Evolutionary conservation across 2,113 vertebrate genomes (phyloP).

Genomic region (Okapia johnstoni): DNA sequence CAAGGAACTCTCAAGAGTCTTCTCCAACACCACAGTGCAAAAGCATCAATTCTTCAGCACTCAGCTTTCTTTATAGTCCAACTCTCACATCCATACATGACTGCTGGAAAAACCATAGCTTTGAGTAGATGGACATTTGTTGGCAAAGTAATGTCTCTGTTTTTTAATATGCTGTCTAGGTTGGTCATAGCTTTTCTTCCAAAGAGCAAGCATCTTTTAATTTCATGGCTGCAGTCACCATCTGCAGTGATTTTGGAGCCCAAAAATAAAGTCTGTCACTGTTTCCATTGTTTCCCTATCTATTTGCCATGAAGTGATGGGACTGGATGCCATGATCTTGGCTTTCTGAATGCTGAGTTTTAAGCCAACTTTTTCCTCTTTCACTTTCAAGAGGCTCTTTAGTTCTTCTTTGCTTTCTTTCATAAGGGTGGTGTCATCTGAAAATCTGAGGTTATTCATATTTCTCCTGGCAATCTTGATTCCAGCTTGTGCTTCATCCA

Average conservation of each 20-base stretch:
- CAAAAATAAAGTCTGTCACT: background rate
- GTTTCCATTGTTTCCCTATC: background rate
- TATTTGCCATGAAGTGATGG: background rate
- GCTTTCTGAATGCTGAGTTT: background rate
- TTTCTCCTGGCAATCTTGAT: background rate
- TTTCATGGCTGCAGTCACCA: background rate
- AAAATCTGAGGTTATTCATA: background rate
- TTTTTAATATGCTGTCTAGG: background rate
- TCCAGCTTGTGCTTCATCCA: background rate
- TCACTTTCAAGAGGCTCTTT: background rate
- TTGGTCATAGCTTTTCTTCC: background rate
- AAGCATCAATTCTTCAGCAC: background rate
- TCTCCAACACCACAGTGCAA: background rate
- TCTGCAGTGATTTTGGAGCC: background rate
- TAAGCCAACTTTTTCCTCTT: background rate
- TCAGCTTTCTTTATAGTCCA: background rate
- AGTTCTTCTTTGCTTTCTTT: background rate
- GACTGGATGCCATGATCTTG: background rate
- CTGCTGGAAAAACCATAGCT: background rate
- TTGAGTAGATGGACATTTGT: background rate
- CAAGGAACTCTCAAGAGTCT: background rate
- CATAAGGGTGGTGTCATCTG: background rate
- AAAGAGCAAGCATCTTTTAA: background rate
- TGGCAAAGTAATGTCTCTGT: background rate
- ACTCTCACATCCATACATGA: background rate